Evolutionary conservation across 2,888 invertebrate species (phyloP), one percentile per base, ranked within the genome.

Genomic region (Shargacucullia verbasci): DNA sequence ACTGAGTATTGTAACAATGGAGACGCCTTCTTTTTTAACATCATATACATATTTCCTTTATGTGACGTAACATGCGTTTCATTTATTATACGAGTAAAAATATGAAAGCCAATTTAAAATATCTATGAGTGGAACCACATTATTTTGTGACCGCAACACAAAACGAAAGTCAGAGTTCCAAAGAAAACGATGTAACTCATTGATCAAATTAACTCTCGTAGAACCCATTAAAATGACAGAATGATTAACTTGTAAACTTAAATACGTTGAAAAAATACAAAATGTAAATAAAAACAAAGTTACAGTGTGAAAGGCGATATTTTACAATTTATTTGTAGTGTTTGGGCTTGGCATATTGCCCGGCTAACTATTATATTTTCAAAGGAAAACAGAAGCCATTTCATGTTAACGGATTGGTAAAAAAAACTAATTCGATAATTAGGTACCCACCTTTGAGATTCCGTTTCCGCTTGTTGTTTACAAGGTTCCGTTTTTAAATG

Each of bases 281-380:
- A 59, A 33, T 45, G 49, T 77, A 76, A 79, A 81, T 75, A 77
- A 78, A 76, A 74, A 73, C 68, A 70, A 72, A 59, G 44, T 55
- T 69, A 48, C 69, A 48, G 57, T 52, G 55, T 65, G 66, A 73
- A 71, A 67, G 55, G 70, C 70, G 52, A 77, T 76, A 79, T 81
- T 80, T 85, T 78, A 83, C 73, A 80, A 80, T 79, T 80, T 82
- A 80, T 84, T 83, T 79, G 79, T 81, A 81, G 81, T 81, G 79
- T 82, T 82, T 72, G 55, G 66, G 69, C 54, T 78, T 90, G 90
- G 90, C 88, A 82, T 31, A 50, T 14, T 78, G 89, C 89, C 90
- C 87, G 74, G 59, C 68, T 71, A 73, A 63, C 76, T 78, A 81
- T 80, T 79, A 81, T 80, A 76, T 80, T 85, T 80, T 76, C 72